phyloP scores from a whole-genome alignment of 2,113 vertebrate species.

The Scolopax mira region DNA sequence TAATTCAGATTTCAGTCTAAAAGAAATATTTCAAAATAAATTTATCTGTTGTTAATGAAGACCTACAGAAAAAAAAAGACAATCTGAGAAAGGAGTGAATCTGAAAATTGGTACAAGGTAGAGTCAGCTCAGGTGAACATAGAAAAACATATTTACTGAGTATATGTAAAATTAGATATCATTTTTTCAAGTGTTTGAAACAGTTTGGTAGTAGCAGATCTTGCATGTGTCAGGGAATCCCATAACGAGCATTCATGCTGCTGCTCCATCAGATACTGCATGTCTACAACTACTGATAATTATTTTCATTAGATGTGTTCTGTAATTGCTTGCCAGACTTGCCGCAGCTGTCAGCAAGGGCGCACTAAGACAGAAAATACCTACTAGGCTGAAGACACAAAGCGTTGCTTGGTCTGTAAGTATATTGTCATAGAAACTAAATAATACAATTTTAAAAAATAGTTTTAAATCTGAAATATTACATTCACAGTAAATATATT shows the following conservation, averaged over 20 bases:
- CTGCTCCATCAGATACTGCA: neutral
- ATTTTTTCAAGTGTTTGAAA: neutral
- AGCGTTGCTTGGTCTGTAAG: neutral
- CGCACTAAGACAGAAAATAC: neutral
- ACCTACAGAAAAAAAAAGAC: neutral
- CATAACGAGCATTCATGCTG: neutral
- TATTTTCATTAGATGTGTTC: neutral
- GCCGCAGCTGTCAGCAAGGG: neutral
- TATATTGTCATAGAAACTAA: neutral
- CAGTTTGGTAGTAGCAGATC: neutral
- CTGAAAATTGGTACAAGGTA: neutral
- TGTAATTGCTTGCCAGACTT: neutral
- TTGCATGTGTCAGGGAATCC: neutral
- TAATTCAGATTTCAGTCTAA: neutral
- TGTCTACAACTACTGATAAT: neutral
- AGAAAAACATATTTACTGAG: neutral
- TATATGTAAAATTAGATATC: fast-evolving
- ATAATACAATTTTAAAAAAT: neutral
- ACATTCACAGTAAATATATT: neutral
- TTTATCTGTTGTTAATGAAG: neutral
- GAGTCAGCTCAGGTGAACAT: neutral
- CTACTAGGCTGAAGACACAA: neutral
- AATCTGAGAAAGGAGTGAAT: neutral
- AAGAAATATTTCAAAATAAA: neutral
- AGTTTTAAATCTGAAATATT: neutral